Conservation (phyloP, 2,797 vertebrate species). For the Argya squamiceps region DNA sequence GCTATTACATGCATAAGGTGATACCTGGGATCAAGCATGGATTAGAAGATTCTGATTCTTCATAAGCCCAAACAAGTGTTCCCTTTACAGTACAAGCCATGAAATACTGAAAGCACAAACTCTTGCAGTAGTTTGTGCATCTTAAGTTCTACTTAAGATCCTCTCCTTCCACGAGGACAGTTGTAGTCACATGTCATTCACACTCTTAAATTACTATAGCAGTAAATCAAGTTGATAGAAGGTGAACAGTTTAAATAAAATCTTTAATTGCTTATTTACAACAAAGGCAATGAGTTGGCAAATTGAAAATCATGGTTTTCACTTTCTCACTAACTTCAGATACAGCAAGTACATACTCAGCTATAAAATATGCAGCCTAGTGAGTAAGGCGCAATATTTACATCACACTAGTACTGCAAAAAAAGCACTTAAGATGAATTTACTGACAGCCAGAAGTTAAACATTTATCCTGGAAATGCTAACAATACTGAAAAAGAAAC, state of each 20-base stretch:
- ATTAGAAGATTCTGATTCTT: neutral
- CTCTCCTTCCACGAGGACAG: neutral
- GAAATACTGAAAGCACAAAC: neutral
- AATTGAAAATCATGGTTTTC: constrained; percentile 7
- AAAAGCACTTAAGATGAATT: constrained; percentile 63
- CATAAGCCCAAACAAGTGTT: neutral
- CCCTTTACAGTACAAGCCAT: neutral
- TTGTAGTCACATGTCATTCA: neutral
- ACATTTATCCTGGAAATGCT: constrained; percentile 15
- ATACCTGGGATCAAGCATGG: neutral
- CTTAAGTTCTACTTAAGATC: neutral
- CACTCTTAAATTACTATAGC: neutral
- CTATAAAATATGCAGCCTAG: constrained; percentile 65
- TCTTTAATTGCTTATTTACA: constrained; percentile 74
- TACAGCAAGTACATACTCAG: constrained; percentile 26
- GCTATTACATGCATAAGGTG: neutral
- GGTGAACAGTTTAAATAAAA: constrained; percentile 64
- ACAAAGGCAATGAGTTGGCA: constrained; percentile 65
- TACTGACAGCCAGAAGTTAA: constrained; percentile 35
- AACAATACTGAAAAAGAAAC: constrained; percentile 39
- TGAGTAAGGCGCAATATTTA: constrained; percentile 74
- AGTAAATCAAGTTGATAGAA: neutral
- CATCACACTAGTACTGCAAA: constrained; percentile 72
- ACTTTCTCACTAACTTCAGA: constrained; percentile 39
- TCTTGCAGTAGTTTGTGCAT: too few relatives aligned